Base-by-base conservation (phyloP, 2,888 invertebrate genomes). In the Periphyllus acericola region DNA sequence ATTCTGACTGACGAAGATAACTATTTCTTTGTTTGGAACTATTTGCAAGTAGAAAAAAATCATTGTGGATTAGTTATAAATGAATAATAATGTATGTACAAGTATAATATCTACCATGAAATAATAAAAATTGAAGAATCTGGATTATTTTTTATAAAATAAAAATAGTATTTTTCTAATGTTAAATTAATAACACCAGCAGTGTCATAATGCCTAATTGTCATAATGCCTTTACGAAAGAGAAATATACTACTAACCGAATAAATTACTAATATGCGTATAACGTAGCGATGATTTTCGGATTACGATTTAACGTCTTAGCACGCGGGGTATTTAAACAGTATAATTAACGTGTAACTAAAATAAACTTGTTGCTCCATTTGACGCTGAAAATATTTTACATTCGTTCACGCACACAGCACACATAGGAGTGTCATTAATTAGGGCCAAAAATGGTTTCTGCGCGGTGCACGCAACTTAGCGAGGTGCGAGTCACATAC, bases 401-500 rank as follows among this genome's bases (percentile, higher is more conserved):
- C 25, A 55, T 55, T 55, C n/a, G 34, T 55, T 79, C 46, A 9
- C 11, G 46, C 11, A 1, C 32, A 11, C 25, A 34, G 46, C 11
- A 1, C 32, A 11, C 25, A 34, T 46, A 46, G 29, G 14, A 55
- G 34, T 6, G 25, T 34, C 79, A 79, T 79, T 55, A 52, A 55
- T 79, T 52, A 79, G 21, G 32, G 25, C 34, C 21, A 55, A 34
- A 55, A 34, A 79, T 55, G 14, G 55, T 79, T 79, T 79, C 32
- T 79, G 25, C 34, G 55, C 14, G 17, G 25, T 66, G 17, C 19
- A n/a, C 14, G 29, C 3, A 29, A 66, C n/a, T 66, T 36, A 66
- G 66, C 66, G 40, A 80, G 80, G 80, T 80, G 36, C 36, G 36
- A 80, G 80, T 36, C 80, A 80, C 60, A 66, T 66, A 80, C 40